A percentile compares a stretch with the other conserved stretches of the same genome.
These are phyloP conservation scores for Dinothrombium tinctorium DNA, from an alignment of 1,140 invertebrate genomes.

Conservation along the genomic window DNA sequence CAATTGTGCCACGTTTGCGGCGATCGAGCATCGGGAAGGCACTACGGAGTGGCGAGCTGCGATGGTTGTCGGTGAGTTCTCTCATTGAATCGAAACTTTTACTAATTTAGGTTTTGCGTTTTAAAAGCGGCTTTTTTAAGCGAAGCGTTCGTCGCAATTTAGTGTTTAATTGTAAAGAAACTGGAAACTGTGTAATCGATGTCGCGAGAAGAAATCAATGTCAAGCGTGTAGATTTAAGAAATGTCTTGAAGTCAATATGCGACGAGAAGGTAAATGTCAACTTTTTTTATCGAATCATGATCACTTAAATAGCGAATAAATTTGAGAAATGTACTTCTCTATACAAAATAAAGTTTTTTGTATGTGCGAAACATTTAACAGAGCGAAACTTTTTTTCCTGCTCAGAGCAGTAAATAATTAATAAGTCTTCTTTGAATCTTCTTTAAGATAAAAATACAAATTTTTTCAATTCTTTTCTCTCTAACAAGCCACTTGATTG, in stretches of 20 bases:
- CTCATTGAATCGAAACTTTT: background rate
- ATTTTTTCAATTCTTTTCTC: no score
- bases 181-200: slow-evolving; percentile 81
- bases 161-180: slow-evolving; percentile 94
- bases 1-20: slow-evolving; percentile 48
- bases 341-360: no score
- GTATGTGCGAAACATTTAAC: no score
- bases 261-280: slow-evolving; percentile 73
- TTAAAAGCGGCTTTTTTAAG: slow-evolving; percentile 82
- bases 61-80: slow-evolving; percentile 42
- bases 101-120: no score
- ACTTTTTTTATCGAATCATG: no score
- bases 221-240: slow-evolving; percentile 88
- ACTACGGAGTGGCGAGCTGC: slow-evolving; percentile 66
- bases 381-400: no score
- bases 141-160: slow-evolving; percentile 81
- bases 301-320: no score
- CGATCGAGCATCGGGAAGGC: slow-evolving; percentile 72
- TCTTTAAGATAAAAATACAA: no score
- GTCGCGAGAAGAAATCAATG: slow-evolving; percentile 96
- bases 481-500: no score
- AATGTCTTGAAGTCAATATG: slow-evolving; percentile 88
- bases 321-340: no score
- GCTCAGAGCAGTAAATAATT: no score
- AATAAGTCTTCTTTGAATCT: no score